These are phyloP conservation scores for Crocuta crocuta DNA, from an alignment of 2,113 vertebrate genomes.

Conservation along the genomic window DNA sequence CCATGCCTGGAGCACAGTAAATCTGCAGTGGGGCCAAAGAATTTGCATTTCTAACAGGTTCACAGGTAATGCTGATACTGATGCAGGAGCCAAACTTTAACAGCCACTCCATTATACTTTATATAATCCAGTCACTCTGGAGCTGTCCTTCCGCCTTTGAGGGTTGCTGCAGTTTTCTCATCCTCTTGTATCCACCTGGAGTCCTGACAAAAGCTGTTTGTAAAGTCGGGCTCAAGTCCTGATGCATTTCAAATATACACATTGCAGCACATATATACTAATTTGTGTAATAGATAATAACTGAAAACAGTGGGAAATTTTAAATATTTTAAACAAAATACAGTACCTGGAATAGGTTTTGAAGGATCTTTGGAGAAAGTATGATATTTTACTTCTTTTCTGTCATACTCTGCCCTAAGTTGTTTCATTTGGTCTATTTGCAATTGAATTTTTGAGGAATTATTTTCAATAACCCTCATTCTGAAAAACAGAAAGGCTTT, in stretches of 20 bases:
- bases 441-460: constrained; percentile 84
- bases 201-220: background rate
- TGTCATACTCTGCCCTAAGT: constrained; percentile 45
- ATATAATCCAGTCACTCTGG: background rate
- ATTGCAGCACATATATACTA: background rate
- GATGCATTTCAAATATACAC: background rate
- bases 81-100: background rate
- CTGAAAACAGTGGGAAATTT: background rate
- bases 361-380: constrained; percentile 56
- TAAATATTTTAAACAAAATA: constrained; percentile 49
- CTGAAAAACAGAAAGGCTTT: constrained; percentile 81
- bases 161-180: background rate
- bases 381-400: constrained; percentile 32
- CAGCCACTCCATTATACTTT: background rate
- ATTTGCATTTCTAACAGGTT: background rate
- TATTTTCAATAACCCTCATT: constrained; percentile 83
- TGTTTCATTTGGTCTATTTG: constrained; percentile 78
- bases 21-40: background rate
- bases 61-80: background rate
- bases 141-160: background rate
- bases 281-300: background rate
- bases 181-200: background rate
- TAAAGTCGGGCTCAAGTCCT: background rate
- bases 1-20: background rate
- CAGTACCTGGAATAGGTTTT: constrained; percentile 85